Base-by-base conservation (phyloP, 2,113 vertebrate genomes). In the Garra rufa region DNA sequence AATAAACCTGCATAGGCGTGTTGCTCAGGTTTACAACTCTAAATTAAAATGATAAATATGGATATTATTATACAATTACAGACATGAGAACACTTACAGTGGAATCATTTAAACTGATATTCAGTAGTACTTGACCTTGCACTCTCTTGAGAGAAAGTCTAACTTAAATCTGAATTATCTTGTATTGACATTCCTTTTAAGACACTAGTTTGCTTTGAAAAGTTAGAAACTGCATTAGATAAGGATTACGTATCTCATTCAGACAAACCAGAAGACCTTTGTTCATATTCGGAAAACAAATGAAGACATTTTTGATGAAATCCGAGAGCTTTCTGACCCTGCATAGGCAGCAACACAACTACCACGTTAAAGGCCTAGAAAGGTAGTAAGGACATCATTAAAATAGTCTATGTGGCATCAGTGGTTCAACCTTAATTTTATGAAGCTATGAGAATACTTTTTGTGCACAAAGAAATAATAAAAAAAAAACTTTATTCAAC, bases 1-100 rank as follows among this genome's bases (percentile, higher is more conserved):
- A 87, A 87, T 71, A 76, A 81, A 61, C 43, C 67, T 21, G 24
- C 61, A 61, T 38, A 30, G n/a, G 43, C 30, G 14, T 74, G 80
- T 78, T 30, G 30, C 43, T 70, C 46, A 65, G 21, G 48, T 24
- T 11, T 70, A 73, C 43, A 82, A 9, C 21, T 65, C 28, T 28
- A 83, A 44, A 80, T 34, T 19, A 28, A 19, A 34, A 26, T 80
- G 57, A 41, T 19, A 50, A 2, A 14, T 19, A 26, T 8, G 46
- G 21, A 3, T 15, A 85, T 41, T 57, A 46, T 28, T 61, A 61
- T n/a, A 30, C 9, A 41, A 30, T 52, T 43, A 19, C 26, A 55
- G 15, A 70, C 24, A 41, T 65, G 26, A 28, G 24, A 61, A 74
- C 21, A 59, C 14, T 46, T 15, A 10, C 3, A 38, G 9, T 9